Evolutionary conservation across 2,113 vertebrate species (phyloP).

Genomic region (Tinamus guttatus): DNA sequence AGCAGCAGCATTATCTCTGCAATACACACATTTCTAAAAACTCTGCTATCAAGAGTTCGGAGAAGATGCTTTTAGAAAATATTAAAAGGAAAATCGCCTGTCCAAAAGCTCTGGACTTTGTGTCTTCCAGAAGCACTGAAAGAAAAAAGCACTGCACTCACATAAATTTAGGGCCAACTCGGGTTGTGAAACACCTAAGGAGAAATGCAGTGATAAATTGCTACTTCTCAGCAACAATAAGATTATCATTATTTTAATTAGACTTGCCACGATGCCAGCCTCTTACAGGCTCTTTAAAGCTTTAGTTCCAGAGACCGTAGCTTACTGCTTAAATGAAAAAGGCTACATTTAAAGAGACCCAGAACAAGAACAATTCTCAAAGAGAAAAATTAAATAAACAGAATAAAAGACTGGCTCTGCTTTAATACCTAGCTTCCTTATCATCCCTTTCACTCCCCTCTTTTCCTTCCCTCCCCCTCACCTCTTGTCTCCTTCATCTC

Average conservation of each 20-base stretch:
- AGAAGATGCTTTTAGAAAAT: not conserved
- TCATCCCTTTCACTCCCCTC: not conserved
- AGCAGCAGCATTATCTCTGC: not conserved
- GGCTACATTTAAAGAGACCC: slow-evolving; percentile 50
- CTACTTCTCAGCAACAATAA: slow-evolving; percentile 65
- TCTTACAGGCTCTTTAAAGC: slow-evolving; percentile 41
- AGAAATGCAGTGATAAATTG: not conserved
- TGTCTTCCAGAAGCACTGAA: not conserved
- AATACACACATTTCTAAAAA: not conserved
- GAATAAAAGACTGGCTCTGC: not conserved
- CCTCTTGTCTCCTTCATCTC: not conserved
- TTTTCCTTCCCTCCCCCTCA: slow-evolving; percentile 6
- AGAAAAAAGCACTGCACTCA: not conserved
- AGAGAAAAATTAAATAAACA: slow-evolving; percentile 44
- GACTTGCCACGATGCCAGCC: slow-evolving; percentile 57
- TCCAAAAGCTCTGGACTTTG: not conserved
- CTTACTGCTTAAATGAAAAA: not conserved
- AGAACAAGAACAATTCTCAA: slow-evolving; percentile 47
- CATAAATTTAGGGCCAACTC: slow-evolving; percentile 4
- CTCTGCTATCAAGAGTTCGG: not conserved
- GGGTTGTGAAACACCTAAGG: slow-evolving; percentile 44
- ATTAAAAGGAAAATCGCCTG: not conserved
- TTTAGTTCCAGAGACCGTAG: slow-evolving; percentile 13
- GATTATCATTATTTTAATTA: slow-evolving; percentile 74
- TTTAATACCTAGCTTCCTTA: slow-evolving; percentile 24